These are phyloP conservation scores for Agrypnus murinus DNA, from an alignment of 2,888 invertebrate genomes.

Conservation along the genomic window DNA sequence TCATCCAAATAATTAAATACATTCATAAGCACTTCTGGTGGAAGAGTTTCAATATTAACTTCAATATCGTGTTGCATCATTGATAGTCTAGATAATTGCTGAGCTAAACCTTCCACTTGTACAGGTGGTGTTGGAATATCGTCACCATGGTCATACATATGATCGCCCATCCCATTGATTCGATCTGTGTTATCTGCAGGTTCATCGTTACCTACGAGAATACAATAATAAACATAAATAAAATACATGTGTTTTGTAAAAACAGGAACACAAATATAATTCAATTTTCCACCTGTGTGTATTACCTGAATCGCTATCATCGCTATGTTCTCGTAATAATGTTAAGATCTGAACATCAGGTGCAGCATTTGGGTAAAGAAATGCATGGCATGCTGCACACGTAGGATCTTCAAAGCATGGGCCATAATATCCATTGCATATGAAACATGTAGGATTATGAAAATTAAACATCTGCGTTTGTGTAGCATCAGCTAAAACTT, in stretches of 20 bases:
- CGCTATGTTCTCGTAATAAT: slow-evolving; percentile 64
- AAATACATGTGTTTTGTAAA: slow-evolving; percentile 79
- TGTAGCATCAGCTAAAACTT: not conserved
- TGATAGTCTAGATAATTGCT: slow-evolving; percentile 57
- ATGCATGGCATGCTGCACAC: slow-evolving; percentile 93
- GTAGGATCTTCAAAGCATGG: slow-evolving; percentile 93
- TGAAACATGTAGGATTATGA: slow-evolving; percentile 83
- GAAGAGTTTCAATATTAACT: slow-evolving; percentile 62
- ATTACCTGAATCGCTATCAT: not conserved
- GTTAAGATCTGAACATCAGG: slow-evolving; percentile 63
- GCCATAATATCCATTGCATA: slow-evolving; percentile 95
- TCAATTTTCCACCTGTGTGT: no score
- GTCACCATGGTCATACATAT: slow-evolving; percentile 49
- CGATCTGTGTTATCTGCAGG: slow-evolving; percentile 79
- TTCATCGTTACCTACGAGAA: slow-evolving; percentile 96
- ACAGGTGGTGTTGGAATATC: slow-evolving; percentile 52
- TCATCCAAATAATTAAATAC: slow-evolving; percentile 95
- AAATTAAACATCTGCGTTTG: slow-evolving; percentile 55
- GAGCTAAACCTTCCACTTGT: slow-evolving; percentile 55
- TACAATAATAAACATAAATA: no score
- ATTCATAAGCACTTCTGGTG: slow-evolving; percentile 80
- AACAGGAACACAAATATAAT: not conserved
- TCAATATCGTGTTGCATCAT: slow-evolving; percentile 53
- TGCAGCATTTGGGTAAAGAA: slow-evolving; percentile 86
- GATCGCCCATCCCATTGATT: slow-evolving; percentile 46